Evolutionary conservation across 1,140 invertebrate species (phyloP), one percentile per base, ranked within the genome.

Genomic region (Ceratitis capitata): DNA sequence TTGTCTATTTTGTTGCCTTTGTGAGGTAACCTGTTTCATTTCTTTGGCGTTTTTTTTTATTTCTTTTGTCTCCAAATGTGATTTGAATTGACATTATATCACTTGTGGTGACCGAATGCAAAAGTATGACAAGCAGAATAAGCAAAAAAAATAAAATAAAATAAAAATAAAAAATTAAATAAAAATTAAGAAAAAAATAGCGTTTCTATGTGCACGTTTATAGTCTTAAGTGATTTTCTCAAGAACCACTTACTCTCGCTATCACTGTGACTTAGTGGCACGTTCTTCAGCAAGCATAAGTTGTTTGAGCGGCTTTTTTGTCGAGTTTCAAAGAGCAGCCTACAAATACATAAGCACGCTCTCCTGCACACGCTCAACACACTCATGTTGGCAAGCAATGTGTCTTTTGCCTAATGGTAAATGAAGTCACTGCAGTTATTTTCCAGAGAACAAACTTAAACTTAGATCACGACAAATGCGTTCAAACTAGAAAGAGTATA

Each of bases 71-170:
- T 12, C 6, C 7, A 69, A 35, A 35, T 35, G 61, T 69, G 61
- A 69, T 69, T 69, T 69, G 29, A 69, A 35, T 69, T 39, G 61
- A 69, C 61, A 29, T 69, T 69, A 69, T 69, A 32, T 69, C 61
- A 69, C 39, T 69, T 69, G n/a, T 19, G 9, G n/a, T 19, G 9
- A 39, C 32, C 61, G 19, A 69, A 53, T 53, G 5, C 9, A 12
- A 19, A 4, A 12, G n/a, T 4, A 5, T 5, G 16, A 53, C 14
- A 9, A 49, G 7, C 14, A 1, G 1, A 19, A 53, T 5, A 53
- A 19, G n/a, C 16, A 19, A 53, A 53, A 53, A 53, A 19, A 10
- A 14, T 53, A 5, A 19, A 12, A 4, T 19, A 4, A 53, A 14
- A 12, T 53, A 19, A 19, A 53, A 53, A 47, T 47, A 1, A 47